Evolutionary conservation across 2,888 invertebrate species (phyloP), one percentile per base, ranked within the genome.

Genomic region (Trypoxylon attenuatum): DNA sequence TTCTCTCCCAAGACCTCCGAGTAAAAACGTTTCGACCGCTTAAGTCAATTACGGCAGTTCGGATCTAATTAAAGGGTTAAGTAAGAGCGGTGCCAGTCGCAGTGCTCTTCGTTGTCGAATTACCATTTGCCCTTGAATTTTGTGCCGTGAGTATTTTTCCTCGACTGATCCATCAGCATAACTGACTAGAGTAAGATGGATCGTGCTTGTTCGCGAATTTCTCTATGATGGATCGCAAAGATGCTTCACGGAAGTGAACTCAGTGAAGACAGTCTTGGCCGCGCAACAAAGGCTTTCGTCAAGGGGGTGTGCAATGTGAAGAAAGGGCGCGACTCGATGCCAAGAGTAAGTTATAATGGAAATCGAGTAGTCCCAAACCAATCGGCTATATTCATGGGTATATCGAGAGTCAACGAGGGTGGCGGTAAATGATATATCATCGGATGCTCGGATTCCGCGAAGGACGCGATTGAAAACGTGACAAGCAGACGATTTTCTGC

Each of bases 401-500:
- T 27, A 27, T 27, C 5, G n/a, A 1, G 4, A 6, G 18, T n/a
- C 19, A 21, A 13, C 10, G 27, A 22, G 50, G 50, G 43, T n/a
- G 42, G 29, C 33, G 13, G 13, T 8, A 33, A 46, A 53, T 55
- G 62, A 67, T 59, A 59, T 59, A 65, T 64, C 57, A 58, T 51
- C n/a, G 39, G n/a, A n/a, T n/a, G n/a, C n/a, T 16, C 15, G n/a
- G 25, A 25, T 60, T 63, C 59, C 23, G 3, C 33, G 55, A 57
- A 61, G 13, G 6, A 23, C 13, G 38, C 27, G 13, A 61, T 5
- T 23, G 42, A 19, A 53, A 50, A 13, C 33, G 8, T 33, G 13
- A 33, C n/a, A 45, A 51, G 42, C 51, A 46, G 55, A 33, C 56
- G 63, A 67, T 16, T 61, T 46, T 47, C 63, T 53, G 51, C 68